phyloP scores from a whole-genome alignment of 2,797 vertebrate genomes.

The Malacoraja senta region DNA sequence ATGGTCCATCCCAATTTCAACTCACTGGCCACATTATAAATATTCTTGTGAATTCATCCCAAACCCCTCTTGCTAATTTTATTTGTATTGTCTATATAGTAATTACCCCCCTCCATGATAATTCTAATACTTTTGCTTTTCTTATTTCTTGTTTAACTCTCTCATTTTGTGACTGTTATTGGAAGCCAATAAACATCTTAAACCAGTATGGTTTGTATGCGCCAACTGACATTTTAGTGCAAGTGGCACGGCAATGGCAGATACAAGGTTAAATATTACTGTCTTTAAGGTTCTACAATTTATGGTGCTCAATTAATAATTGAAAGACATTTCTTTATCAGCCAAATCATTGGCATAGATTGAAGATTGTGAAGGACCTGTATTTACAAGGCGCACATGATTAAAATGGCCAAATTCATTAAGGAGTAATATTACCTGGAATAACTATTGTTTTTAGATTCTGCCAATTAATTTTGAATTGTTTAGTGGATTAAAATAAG shows the following conservation, averaged over 20 bases:
- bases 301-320: neutral
- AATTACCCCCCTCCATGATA: no score
- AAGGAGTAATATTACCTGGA: neutral
- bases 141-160: no score
- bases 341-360: neutral
- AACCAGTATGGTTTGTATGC: neutral
- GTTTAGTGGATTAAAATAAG: neutral
- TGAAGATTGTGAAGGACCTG: neutral
- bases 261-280: neutral
- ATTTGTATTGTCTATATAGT: no score
- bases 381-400: neutral
- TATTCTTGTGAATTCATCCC: no score
- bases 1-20: no score
- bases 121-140: no score
- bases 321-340: neutral
- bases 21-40: no score
- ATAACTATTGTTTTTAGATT: neutral
- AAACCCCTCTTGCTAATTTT: no score
- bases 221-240: neutral
- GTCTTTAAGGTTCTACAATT: neutral
- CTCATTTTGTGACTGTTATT: no score
- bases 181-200: no score
- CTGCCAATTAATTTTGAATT: neutral
- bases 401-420: neutral
- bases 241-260: neutral